phyloP scores from a whole-genome alignment of 2,888 invertebrate species.

The Anthophora plumipes region DNA sequence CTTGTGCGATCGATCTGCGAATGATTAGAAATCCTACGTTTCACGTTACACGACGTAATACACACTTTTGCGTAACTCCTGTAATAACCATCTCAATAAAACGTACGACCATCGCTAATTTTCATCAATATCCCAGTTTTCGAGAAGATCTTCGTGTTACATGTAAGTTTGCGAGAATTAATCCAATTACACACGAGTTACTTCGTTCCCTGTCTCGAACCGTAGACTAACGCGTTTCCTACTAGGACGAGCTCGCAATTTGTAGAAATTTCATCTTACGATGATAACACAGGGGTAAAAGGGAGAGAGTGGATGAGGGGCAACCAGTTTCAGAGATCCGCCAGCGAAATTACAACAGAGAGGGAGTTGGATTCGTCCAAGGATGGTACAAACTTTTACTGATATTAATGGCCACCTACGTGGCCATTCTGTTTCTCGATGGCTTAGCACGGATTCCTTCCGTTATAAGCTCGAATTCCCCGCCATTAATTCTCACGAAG shows the following conservation, averaged over 20 bases:
- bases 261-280: constrained; percentile 59
- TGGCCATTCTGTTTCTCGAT: constrained; percentile 62
- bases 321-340: constrained; percentile 28
- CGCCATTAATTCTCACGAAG: constrained; percentile 68
- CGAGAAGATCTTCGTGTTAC: neutral
- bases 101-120: neutral
- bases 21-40: too few relatives aligned
- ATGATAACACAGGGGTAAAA: constrained; percentile 27
- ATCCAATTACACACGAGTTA: constrained; percentile 45
- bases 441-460: constrained; percentile 68
- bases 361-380: constrained; percentile 56
- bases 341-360: constrained; percentile 56
- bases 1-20: too few relatives aligned
- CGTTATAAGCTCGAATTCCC: constrained; percentile 74
- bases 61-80: neutral
- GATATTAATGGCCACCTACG: constrained; percentile 68
- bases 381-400: constrained; percentile 65
- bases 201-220: constrained; percentile 16
- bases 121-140: constrained; percentile 14
- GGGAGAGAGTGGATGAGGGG: too few relatives aligned
- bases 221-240: constrained; percentile 17
- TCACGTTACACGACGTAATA: too few relatives aligned
- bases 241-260: constrained; percentile 35
- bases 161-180: constrained; percentile 13
- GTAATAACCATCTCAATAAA: neutral